Conservation (phyloP, 2,113 vertebrate genomes). For the Solea senegalensis region DNA sequence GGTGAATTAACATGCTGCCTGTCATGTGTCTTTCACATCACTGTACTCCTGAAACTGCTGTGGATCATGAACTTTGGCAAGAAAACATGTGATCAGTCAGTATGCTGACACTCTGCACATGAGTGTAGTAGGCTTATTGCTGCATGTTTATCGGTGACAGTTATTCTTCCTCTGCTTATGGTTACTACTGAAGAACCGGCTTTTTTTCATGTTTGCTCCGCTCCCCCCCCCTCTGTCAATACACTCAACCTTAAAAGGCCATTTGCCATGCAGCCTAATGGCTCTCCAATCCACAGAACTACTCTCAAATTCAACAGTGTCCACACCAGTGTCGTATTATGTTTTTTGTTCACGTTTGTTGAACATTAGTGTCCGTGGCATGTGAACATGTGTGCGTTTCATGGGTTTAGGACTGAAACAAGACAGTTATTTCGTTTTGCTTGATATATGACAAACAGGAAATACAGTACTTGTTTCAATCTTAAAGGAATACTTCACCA, state of each 20-base stretch:
- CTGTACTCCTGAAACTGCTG: slow-evolving; percentile 14
- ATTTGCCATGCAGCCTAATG: slow-evolving; percentile 74
- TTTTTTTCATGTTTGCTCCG: slow-evolving; percentile 66
- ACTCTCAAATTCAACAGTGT: slow-evolving; percentile 42
- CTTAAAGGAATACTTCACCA: no score
- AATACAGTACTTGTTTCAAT: no score
- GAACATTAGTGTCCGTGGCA: slow-evolving; percentile 17
- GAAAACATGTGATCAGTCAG: slow-evolving; percentile 67
- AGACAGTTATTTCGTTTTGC: neutral
- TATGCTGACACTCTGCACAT: slow-evolving; percentile 40
- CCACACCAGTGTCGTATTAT: slow-evolving; percentile 16
- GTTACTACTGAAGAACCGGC: slow-evolving; percentile 48
- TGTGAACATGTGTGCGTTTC: slow-evolving; percentile 44
- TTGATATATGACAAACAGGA: neutral
- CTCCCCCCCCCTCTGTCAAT: slow-evolving; percentile 68
- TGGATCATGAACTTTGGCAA: slow-evolving; percentile 66
- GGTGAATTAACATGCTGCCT: neutral
- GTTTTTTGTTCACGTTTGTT: slow-evolving; percentile 30
- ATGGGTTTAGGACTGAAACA: slow-evolving; percentile 13
- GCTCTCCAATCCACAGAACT: slow-evolving; percentile 58
- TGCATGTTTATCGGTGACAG: neutral
- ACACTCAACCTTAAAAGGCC: slow-evolving; percentile 78
- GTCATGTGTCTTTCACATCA: slow-evolving; percentile 12
- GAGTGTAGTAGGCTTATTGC: neutral
- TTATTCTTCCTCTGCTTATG: slow-evolving; percentile 37